phyloP scores from a whole-genome alignment of 2,113 vertebrate genomes.

The Acanthisitta chloris region DNA sequence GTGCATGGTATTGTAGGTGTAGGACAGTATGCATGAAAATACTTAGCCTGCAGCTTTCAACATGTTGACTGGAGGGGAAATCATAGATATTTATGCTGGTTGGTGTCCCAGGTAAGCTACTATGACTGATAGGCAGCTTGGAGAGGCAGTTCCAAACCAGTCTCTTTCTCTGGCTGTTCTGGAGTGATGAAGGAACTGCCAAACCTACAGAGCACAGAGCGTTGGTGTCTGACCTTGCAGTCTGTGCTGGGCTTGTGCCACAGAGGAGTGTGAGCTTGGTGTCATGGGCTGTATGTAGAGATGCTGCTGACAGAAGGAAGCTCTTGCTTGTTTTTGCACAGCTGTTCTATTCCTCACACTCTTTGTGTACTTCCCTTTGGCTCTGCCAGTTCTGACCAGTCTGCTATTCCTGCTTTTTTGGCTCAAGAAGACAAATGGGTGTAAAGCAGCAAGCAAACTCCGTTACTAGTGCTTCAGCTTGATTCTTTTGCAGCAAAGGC shows the following conservation, averaged over 20 bases:
- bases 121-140: neutral
- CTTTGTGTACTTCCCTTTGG: neutral
- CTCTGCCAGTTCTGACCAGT: neutral
- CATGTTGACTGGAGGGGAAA: neutral
- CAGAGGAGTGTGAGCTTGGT: neutral
- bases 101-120: neutral
- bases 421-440: neutral
- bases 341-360: neutral
- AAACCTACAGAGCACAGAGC: neutral
- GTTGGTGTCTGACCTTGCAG: neutral
- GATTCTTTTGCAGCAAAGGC: neutral
- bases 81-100: rapidly evolving
- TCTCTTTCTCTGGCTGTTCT: neutral
- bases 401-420: neutral
- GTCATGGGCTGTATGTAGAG: neutral
- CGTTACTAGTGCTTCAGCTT: neutral
- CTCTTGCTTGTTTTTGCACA: neutral
- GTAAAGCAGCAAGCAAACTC: neutral
- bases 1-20: neutral
- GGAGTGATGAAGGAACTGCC: neutral
- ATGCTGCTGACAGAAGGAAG: neutral
- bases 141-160: neutral
- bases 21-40: neutral
- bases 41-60: neutral
- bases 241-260: neutral